Evolutionary conservation across 2,113 vertebrate genomes (phyloP), one percentile per base, ranked within the genome.

Genomic region (Papio anubis): DNA sequence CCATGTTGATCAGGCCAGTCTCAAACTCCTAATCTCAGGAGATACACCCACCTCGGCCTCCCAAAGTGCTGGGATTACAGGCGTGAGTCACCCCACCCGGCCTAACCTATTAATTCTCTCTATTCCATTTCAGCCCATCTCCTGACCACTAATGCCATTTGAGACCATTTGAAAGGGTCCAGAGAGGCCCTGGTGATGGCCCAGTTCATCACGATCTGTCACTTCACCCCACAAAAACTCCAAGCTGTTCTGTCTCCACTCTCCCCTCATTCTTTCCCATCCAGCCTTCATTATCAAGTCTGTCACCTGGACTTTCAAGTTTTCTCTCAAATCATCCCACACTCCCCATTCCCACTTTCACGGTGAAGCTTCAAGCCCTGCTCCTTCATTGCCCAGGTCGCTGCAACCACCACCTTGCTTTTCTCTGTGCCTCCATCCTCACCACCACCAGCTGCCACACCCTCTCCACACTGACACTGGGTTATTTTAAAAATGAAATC

Each of bases 361-460:
- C 1, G 0, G 9, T 0, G 10, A 88, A 72, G 57, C 73, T 57
- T 30, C n/a, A 8, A n/a, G 25, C 2, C 43, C 20, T 81, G 45
- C 38, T 78, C 6, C 20, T 4, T 50, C 38, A 40, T 0, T 16
- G 32, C 20, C 68, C 78, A 85, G 13, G 48, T 4, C 8, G 11
- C 0, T 2, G 7, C 66, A 52, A 66, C 23, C 32, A 16, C 40
- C 0, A 2, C 38, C n/a, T 48, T 32, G 4, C 11, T 57, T 4
- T 5, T 25, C 40, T 18, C 32, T 48, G n/a, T 9, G 88, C 45
- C 48, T 80, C n/a, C 25, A 38, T 12, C 21, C 21, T 11, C 10
- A 23, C n/a, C n/a, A 45, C 23, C 10, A 25, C 17, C 21, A 84
- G 21, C 23, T 2, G 14, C 64, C 32, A 16, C 17, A 7, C 4